Conservation (phyloP, 2,113 vertebrate genomes). For the Martes martes region DNA sequence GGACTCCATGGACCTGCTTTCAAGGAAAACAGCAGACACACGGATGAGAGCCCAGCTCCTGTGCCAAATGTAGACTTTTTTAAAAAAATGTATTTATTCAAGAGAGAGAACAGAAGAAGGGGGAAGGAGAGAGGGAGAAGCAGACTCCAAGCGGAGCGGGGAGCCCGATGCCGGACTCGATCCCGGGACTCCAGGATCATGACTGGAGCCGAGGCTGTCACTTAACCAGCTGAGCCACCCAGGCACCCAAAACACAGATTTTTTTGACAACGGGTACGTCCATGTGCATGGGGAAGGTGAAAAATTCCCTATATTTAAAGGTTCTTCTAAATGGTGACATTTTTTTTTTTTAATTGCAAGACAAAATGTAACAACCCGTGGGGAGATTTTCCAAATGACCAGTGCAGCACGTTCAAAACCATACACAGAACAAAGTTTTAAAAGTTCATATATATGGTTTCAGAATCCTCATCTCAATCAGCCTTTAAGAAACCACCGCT, state of each 20-base stretch:
- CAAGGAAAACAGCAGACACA: background rate
- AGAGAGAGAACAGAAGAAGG: too few species aligned
- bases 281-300: background rate
- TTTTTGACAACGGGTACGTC: background rate
- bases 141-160: too few species aligned
- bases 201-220: too few species aligned
- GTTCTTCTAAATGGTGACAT: background rate
- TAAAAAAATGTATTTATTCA: too few species aligned
- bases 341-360: background rate
- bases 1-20: background rate
- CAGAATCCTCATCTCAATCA: background rate
- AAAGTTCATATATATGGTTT: background rate
- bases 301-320: background rate
- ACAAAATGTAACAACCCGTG: background rate
- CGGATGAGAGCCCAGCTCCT: background rate
- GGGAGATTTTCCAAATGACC: background rate
- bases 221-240: too few species aligned
- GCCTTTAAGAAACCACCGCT: background rate
- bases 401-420: background rate
- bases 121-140: too few species aligned
- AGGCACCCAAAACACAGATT: background rate
- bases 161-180: too few species aligned
- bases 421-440: background rate
- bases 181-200: too few species aligned
- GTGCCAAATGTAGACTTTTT: background rate